A percentile compares a stretch with the other conserved stretches of the same genome.
Conservation (phyloP, 2,888 invertebrate genomes). For the Apamea monoglypha region DNA sequence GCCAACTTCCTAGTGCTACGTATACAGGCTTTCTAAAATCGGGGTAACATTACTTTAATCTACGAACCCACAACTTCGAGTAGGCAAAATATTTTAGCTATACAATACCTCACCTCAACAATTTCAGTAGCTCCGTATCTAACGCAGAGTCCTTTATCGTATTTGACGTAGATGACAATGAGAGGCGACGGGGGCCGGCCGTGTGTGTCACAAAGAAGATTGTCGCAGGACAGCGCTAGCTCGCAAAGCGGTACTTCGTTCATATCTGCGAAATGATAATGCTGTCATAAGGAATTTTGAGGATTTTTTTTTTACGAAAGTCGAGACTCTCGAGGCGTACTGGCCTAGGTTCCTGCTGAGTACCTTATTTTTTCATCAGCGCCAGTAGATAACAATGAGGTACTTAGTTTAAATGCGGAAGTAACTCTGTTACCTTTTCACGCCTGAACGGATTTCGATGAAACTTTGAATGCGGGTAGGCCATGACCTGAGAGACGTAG, state of each 20-base stretch:
- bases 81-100: not conserved
- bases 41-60: not conserved
- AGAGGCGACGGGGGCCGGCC: constrained; percentile 96
- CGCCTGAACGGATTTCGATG: not conserved
- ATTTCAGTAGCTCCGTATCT: constrained; percentile 97
- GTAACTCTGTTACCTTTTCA: not conserved
- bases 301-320: not conserved
- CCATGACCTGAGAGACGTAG: not conserved
- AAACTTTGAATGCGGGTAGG: not conserved
- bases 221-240: constrained; percentile 96
- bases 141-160: constrained; percentile 92
- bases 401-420: not conserved
- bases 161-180: constrained; percentile 93
- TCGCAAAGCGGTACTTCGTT: constrained; percentile 96
- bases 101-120: constrained; percentile 91
- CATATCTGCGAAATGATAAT: constrained; percentile 90
- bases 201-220: constrained; percentile 95
- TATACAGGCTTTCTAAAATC: not conserved
- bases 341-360: not conserved
- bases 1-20: not conserved
- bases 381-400: not conserved
- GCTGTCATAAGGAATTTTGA: not conserved
- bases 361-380: too few relatives aligned
- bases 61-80: not conserved
- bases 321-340: too few relatives aligned